phyloP scores from a whole-genome alignment of 92 coral and sea anemone species.

The Phenganax marumi region DNA sequence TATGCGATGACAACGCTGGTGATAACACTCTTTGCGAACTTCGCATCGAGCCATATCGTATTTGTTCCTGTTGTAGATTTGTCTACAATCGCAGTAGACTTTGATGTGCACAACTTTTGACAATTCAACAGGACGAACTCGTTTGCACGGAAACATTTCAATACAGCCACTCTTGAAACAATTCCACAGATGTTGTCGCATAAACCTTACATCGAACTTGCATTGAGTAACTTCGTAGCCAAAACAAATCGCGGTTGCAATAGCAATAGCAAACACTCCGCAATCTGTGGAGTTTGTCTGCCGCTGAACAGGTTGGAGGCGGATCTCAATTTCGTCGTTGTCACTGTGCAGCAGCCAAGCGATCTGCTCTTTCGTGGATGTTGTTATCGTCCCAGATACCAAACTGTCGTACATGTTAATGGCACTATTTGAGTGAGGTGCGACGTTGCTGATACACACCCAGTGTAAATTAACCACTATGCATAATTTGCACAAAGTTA shows the following conservation, averaged over 20 bases:
- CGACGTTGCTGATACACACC: background rate
- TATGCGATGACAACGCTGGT: background rate
- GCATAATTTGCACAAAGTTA: background rate
- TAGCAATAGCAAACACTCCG: background rate
- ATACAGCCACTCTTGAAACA: background rate
- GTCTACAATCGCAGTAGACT: background rate
- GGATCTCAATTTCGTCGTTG: background rate
- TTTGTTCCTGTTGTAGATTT: background rate
- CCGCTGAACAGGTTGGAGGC: background rate
- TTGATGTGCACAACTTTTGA: background rate
- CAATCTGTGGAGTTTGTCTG: background rate
- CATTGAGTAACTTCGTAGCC: background rate
- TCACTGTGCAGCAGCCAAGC: background rate
- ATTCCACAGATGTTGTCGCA: background rate
- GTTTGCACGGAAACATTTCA: constrained; percentile 3
- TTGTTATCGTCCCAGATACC: background rate
- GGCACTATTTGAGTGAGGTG: background rate
- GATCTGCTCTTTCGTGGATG: background rate
- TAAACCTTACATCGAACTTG: background rate
- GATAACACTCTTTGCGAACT: background rate
- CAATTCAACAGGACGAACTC: background rate
- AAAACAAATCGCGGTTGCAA: background rate
- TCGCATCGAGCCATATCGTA: background rate
- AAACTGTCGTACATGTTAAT: constrained; percentile 1
- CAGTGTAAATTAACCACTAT: background rate